Base-by-base conservation (phyloP, 2,797 vertebrate species). In the Clarias laeviceps region DNA sequence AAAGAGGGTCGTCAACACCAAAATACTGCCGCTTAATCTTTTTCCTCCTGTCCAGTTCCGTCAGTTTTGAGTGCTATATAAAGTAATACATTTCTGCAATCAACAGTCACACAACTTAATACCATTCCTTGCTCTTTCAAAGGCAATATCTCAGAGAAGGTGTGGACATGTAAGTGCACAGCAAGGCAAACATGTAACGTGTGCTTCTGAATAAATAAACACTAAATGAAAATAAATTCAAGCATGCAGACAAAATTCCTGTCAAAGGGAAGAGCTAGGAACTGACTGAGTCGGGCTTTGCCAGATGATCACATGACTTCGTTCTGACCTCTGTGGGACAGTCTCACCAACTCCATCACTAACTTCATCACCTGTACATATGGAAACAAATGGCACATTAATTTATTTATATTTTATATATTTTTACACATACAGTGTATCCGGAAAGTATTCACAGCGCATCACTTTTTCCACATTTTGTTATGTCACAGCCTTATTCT, bases 261-360 rank as follows among this genome's bases (percentile, higher is more conserved):
- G 80, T 95, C 89, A 96, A 87, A 95, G 94, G 56, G 93, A 89
- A 17, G 94, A 89, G 83, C 90, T 94, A 66, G 94, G 94, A 45
- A 94, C 74, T 1, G 91, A 86, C 2, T 90, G 87, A 61, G 82
- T 56, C 24, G 92, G 90, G 86, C 88, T 93, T 89, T 96, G 96
- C 96, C 96, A 97, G 90, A 97, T 94, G 85, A 97, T 96, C 92
- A 97, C 94, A 89, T 97, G 96, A 93, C 96, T 96, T 59, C 96
- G 94, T 80, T 97, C 96, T 11, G 95, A 95, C 81, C 95, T 92
- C 82, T 93, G 95, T 32, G 93, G 94, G 0, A 93, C 85, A 45
- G 87, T 86, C 40, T 95, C 94, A 0, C 73, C 88, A 0, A 91
- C 91, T 17, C 91, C 92, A 7, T 96, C 96, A n/a, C 89, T 94